Base-by-base conservation (phyloP, 1,140 invertebrate genomes). In the Drosophila burlai region DNA sequence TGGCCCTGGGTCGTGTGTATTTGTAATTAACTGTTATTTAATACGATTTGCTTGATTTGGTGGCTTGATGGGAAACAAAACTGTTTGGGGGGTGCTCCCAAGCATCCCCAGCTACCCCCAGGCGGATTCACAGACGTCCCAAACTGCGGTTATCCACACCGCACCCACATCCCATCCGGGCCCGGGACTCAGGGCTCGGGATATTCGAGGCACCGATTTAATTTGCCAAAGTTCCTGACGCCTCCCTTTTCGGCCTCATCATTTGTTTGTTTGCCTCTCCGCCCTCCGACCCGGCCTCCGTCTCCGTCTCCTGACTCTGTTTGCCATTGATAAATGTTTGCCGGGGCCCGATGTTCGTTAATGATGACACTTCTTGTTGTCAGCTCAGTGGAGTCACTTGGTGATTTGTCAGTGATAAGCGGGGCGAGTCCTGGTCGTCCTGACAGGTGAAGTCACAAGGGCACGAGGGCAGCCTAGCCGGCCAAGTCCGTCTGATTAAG, bases 11-110 rank as follows among this genome's bases (percentile, higher is more conserved):
- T 67, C 47, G 72, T 87, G 71, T 83, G 76, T 82, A 72, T 83
- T 83, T 72, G 81, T 87, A 87, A 87, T 87, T 87, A 87, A 87
- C 83, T 89, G 83, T 87, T 89, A 89, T 87, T 87, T 87, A 87
- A 87, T 87, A 89, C 83, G 84, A 87, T 87, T 86, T 89, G 64
- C 84, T 78, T 78, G 80, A 89, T 89, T 87, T 74, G 58, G 71
- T 60, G 67, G 67, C 40, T 42, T 46, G 50, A 57, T 68, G 66
- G 66, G 64, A 34, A 76, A 66, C 50, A 76, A 68, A 77, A 67
- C 73, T 59, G 72, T 59, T 49, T 43, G 42, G 43, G 61, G 15
- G 11, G 0, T 13, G 36, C 34, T 36, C 11, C 4, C 21, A 15
- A 29, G 26, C 26, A 29, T 29, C 26, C 26, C 4, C 29, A 29